These are phyloP conservation scores for Lithobius niger DNA, from an alignment of 1,140 invertebrate genomes.

Conservation along the genomic window DNA sequence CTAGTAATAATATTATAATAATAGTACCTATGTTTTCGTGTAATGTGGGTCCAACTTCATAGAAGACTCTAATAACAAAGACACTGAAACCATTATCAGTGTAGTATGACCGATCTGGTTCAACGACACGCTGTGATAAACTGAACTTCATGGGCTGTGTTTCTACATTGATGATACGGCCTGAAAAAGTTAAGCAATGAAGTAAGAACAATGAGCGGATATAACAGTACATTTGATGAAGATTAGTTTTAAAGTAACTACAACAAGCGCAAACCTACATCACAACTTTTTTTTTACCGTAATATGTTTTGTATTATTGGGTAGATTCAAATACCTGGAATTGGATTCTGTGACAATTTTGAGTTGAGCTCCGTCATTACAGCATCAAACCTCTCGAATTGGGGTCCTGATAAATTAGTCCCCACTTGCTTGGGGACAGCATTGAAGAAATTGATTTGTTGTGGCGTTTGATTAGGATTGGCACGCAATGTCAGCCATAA, in stretches of 20 bases:
- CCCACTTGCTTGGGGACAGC: not conserved
- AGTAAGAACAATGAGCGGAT: not conserved
- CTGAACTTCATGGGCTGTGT: slow-evolving; percentile 4
- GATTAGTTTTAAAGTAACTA: no score
- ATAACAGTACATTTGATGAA: not conserved
- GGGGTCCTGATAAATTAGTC: not conserved
- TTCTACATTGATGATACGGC: not conserved
- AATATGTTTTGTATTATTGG: no score
- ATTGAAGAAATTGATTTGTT: not conserved
- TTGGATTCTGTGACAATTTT: not conserved
- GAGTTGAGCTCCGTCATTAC: not conserved
- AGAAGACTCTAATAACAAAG: slow-evolving; percentile 2
- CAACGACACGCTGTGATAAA: not conserved
- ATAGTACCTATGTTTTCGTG: not conserved
- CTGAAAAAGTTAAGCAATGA: not conserved
- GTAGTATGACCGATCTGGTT: not conserved
- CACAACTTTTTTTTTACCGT: no score
- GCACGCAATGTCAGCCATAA: not conserved
- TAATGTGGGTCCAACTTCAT: not conserved
- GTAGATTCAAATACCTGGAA: not conserved
- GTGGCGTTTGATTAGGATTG: not conserved
- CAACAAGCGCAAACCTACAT: no score
- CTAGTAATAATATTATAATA: not conserved
- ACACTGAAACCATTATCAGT: slow-evolving; percentile 1
- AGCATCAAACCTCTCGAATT: not conserved